A percentile compares a stretch with the other conserved stretches of the same genome.
Conservation (phyloP, 35 echinoderm and acorn worm species). For the Hemicentrotus pulcherrimus region DNA sequence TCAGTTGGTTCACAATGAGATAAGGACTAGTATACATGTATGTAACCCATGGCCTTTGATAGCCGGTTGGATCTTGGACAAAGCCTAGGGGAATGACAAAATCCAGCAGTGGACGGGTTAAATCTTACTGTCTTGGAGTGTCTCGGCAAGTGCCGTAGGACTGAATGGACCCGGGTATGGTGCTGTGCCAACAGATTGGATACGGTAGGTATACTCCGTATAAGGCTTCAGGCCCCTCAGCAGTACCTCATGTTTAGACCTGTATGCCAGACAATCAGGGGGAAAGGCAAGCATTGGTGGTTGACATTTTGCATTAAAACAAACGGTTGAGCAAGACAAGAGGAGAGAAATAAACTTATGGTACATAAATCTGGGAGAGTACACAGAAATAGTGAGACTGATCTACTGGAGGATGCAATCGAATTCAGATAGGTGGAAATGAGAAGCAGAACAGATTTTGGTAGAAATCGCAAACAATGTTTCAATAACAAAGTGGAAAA, state of each 20-base stretch:
- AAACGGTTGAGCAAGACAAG: neutral
- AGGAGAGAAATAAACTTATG: too few relatives aligned
- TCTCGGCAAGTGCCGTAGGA: neutral
- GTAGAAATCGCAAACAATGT: neutral
- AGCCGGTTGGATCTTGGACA: too few relatives aligned
- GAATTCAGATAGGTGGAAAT: neutral
- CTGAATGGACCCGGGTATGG: neutral
- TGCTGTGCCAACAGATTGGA: slow-evolving; percentile 42
- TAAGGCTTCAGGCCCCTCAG: slow-evolving; percentile 39
- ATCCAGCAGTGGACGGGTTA: neutral
- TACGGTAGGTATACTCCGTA: slow-evolving; percentile 46
- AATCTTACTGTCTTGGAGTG: slow-evolving; percentile 61
- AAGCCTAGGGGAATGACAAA: neutral
- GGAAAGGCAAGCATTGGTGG: neutral
- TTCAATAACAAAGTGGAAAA: neutral
- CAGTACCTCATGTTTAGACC: slow-evolving; percentile 35
- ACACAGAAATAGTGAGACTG: too few relatives aligned
- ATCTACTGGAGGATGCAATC: neutral
- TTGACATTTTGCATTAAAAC: neutral
- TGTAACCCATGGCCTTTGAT: too few relatives aligned
- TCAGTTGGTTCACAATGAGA: too few relatives aligned
- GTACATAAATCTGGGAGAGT: neutral
- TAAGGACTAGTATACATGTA: too few relatives aligned
- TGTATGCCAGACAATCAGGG: neutral
- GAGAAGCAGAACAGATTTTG: neutral